Conservation (phyloP, 2,113 vertebrate genomes). For the Chascanopsetta lugubris region DNA sequence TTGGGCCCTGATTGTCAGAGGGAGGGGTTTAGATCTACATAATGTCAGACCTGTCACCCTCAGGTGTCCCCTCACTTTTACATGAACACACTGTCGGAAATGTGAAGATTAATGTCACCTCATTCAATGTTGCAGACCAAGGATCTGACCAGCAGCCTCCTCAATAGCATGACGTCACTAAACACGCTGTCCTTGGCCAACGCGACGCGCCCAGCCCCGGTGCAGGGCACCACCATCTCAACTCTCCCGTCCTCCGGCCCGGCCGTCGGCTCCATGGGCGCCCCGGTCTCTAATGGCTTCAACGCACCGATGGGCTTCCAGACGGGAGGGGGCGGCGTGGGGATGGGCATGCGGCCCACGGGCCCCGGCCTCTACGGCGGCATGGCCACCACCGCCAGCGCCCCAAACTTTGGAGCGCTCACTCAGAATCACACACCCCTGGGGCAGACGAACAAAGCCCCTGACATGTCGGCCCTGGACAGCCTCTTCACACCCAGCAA, state of each 20-base stretch:
- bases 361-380: slow-evolving; percentile 85
- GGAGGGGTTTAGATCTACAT: too few species aligned
- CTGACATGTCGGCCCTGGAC: slow-evolving; percentile 92
- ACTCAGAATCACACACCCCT: slow-evolving; percentile 70
- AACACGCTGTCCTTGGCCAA: slow-evolving; percentile 82
- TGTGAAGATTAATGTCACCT: background rate
- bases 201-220: slow-evolving; percentile 74
- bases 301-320: slow-evolving; percentile 86
- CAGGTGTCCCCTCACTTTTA: too few species aligned
- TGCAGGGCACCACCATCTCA: slow-evolving; percentile 73
- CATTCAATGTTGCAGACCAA: slow-evolving; percentile 85
- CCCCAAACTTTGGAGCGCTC: slow-evolving; percentile 87
- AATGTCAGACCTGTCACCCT: too few species aligned
- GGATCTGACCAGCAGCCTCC: slow-evolving; percentile 92
- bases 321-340: slow-evolving; percentile 82
- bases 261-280: slow-evolving; percentile 75
- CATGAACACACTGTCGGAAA: background rate
- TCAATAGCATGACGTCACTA: slow-evolving; percentile 91
- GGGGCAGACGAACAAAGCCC: slow-evolving; percentile 81
- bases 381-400: slow-evolving; percentile 81
- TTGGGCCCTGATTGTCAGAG: too few species aligned
- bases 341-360: slow-evolving; percentile 79
- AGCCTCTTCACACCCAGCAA: slow-evolving; percentile 91
- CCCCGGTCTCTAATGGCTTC: slow-evolving; percentile 85
- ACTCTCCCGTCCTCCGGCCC: slow-evolving; percentile 83